phyloP scores from a whole-genome alignment of 2,113 vertebrate genomes.

The Apodemus sylvaticus region DNA sequence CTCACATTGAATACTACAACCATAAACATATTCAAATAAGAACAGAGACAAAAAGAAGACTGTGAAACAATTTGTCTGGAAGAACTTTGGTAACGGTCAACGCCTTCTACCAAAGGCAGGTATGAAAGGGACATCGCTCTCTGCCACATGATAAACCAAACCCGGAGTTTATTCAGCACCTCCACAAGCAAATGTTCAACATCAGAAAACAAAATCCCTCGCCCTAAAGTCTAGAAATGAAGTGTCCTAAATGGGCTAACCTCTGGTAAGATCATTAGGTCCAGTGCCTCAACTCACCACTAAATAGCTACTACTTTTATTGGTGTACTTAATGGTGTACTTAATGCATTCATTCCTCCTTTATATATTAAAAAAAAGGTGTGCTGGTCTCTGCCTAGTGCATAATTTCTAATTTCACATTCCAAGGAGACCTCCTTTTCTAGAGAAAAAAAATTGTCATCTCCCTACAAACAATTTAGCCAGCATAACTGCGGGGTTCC shows the following conservation, averaged over 20 bases:
- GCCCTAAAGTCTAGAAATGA: neutral
- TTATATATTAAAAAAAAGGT: neutral
- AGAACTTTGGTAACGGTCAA: neutral
- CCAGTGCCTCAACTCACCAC: neutral
- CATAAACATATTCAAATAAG: neutral
- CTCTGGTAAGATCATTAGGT: neutral
- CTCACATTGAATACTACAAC: neutral
- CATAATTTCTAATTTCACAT: constrained; percentile 51
- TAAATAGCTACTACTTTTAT: neutral
- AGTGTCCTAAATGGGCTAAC: neutral
- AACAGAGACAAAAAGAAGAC: neutral
- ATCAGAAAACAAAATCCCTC: neutral
- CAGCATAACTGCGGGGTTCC: constrained; percentile 52
- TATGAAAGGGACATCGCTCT: neutral
- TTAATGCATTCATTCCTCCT: constrained; percentile 13
- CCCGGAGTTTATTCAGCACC: neutral
- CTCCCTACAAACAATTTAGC: constrained; percentile 62
- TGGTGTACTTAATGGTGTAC: constrained; percentile 39
- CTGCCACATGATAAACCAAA: neutral
- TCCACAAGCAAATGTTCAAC: neutral
- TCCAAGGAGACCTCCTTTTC: constrained; percentile 69
- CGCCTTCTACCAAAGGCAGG: neutral
- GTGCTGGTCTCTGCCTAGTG: constrained; percentile 60
- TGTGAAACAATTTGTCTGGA: constrained; percentile 14
- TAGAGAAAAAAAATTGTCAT: constrained; percentile 70